These are phyloP conservation scores for Stenodema calcarata DNA, from an alignment of 2,888 invertebrate species.

Conservation along the genomic window DNA sequence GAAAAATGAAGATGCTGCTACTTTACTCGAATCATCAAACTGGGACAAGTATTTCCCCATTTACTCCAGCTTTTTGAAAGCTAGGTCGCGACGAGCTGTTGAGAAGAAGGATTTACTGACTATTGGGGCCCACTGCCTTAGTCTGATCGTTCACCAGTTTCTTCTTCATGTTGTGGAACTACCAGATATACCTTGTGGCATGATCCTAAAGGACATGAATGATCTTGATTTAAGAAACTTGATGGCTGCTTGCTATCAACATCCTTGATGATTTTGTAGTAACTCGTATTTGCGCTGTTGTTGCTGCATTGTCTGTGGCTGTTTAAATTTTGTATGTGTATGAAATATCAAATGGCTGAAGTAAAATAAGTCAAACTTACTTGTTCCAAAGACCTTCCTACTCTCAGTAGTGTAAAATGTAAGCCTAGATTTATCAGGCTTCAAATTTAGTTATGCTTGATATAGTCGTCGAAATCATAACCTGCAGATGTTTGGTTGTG, in stretches of 20 bases:
- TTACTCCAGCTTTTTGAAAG: constrained; percentile 15
- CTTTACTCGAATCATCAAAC: neutral
- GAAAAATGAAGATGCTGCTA: neutral
- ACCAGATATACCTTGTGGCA: neutral
- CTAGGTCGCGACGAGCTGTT: neutral
- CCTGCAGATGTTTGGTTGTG: no score
- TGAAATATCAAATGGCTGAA: no score
- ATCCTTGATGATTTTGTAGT: neutral
- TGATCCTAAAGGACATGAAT: constrained; percentile 9
- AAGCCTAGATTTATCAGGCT: no score
- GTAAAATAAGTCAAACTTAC: no score
- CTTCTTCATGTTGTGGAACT: neutral
- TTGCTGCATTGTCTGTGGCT: no score
- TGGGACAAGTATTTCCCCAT: constrained; percentile 27
- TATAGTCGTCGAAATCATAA: no score
- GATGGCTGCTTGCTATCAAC: neutral
- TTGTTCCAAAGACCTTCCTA: no score
- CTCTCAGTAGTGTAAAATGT: no score
- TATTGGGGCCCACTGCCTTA: neutral
- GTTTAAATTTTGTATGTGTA: no score
- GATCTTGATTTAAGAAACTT: constrained; percentile 21
- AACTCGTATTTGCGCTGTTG: no score
- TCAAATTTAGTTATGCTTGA: no score
- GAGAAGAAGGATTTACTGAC: neutral
- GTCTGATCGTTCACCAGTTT: neutral